These are phyloP conservation scores for Stigmatopora argus DNA, from an alignment of 2,113 vertebrate species.

Conservation along the genomic window DNA sequence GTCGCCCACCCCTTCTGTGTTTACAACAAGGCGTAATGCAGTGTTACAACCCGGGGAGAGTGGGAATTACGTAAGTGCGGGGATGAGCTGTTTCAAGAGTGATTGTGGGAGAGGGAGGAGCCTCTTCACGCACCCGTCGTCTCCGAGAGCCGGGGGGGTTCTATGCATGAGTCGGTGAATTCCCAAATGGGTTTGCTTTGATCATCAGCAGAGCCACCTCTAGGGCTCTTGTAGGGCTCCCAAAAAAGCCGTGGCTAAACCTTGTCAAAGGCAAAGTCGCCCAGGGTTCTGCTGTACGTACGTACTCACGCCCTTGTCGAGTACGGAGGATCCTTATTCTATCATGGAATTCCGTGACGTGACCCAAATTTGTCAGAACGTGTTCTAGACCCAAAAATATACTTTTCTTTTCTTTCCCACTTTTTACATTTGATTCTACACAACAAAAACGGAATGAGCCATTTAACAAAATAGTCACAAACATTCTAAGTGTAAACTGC, in stretches of 20 bases:
- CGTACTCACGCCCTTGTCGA: background rate
- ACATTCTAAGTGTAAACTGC: background rate
- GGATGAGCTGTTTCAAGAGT: constrained; percentile 38
- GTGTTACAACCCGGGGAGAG: constrained; percentile 42
- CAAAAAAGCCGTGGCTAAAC: constrained; percentile 46
- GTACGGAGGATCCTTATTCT: background rate
- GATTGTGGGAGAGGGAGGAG: constrained; percentile 32
- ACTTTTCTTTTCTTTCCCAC: background rate
- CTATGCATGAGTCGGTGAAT: constrained; percentile 39
- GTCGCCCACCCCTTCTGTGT: constrained; percentile 6
- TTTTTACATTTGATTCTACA: background rate
- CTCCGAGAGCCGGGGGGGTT: constrained; percentile 36
- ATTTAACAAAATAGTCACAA: background rate
- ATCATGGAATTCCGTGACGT: too few species aligned
- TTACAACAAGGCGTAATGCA: constrained; percentile 37
- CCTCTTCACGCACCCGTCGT: constrained; percentile 54
- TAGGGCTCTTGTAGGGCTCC: background rate
- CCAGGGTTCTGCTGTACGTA: constrained; percentile 1
- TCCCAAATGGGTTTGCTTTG: constrained; percentile 53
- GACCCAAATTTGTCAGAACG: background rate
- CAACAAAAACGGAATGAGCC: background rate
- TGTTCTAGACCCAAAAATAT: background rate
- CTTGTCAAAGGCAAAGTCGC: constrained; percentile 27
- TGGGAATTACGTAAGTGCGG: constrained; percentile 56
- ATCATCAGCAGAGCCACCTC: constrained; percentile 38